Evolutionary conservation across 2,888 invertebrate genomes (phyloP).

Genomic region (Eupithecia vulgata): DNA sequence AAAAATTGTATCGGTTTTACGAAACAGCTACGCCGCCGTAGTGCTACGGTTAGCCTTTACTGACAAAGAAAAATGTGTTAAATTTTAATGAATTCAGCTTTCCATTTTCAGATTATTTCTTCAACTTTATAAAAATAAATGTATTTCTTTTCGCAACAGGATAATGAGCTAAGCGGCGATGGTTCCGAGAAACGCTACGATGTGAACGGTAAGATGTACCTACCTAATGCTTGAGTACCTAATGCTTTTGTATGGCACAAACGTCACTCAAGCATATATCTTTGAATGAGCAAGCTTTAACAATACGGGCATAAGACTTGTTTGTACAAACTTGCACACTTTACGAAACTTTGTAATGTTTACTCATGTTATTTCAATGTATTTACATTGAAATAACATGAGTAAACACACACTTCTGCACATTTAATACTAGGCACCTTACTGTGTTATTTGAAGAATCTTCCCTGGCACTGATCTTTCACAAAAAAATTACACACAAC

Average conservation of each 20-base stretch:
- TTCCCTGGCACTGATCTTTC: slow-evolving; percentile 29
- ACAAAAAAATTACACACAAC: slow-evolving; percentile 15
- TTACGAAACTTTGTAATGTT: too few relatives aligned
- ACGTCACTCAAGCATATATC: too few relatives aligned
- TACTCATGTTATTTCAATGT: slow-evolving; percentile 35
- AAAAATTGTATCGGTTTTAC: background rate
- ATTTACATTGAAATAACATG: too few relatives aligned
- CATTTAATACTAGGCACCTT: slow-evolving; percentile 38
- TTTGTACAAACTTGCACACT: slow-evolving; percentile 39
- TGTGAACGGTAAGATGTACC: slow-evolving; percentile 60
- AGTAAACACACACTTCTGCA: slow-evolving; percentile 45
- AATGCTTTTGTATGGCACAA: too few relatives aligned
- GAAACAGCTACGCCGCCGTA: slow-evolving; percentile 15
- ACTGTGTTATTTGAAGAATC: slow-evolving; percentile 38
- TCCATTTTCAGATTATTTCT: slow-evolving; percentile 10
- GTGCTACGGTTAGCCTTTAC: background rate
- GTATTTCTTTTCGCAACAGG: slow-evolving; percentile 51
- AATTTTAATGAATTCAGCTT: background rate
- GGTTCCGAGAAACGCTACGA: slow-evolving; percentile 67
- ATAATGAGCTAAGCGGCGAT: slow-evolving; percentile 63
- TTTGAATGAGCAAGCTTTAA: too few relatives aligned
- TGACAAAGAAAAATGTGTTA: background rate
- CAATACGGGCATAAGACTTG: background rate
- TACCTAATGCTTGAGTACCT: too few relatives aligned
- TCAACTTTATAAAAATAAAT: background rate